Evolutionary conservation across 2,888 invertebrate species (phyloP).

Genomic region (Xestoiulus laeticollis): DNA sequence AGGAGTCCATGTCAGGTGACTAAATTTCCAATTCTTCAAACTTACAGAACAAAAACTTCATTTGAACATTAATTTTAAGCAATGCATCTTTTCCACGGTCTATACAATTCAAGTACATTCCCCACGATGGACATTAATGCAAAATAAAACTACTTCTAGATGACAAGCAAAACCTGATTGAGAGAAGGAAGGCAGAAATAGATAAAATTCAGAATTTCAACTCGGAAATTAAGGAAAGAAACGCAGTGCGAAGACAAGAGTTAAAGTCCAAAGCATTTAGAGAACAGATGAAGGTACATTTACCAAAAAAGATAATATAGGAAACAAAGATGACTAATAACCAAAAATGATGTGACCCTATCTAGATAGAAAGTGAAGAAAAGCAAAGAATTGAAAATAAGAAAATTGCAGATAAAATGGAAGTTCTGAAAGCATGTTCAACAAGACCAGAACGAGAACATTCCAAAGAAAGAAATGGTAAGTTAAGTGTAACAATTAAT

Average conservation of each 20-base stretch:
- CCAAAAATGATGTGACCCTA: background rate
- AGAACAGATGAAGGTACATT: constrained; percentile 48
- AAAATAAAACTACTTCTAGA: background rate
- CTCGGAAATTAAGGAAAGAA: constrained; percentile 34
- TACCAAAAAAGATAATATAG: background rate
- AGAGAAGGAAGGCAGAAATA: constrained; percentile 41
- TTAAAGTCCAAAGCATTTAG: background rate
- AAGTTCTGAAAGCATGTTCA: background rate
- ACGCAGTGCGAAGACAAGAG: constrained; percentile 57
- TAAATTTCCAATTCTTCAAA: background rate
- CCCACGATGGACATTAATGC: too few relatives aligned
- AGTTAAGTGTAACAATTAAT: background rate
- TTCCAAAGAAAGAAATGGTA: background rate
- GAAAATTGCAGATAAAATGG: constrained; percentile 27
- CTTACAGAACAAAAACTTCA: background rate
- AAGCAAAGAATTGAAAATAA: constrained; percentile 40
- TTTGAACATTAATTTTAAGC: too few relatives aligned
- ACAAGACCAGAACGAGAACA: background rate
- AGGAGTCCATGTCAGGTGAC: constrained; percentile 30
- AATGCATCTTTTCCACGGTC: too few relatives aligned
- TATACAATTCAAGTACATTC: background rate
- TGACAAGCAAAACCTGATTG: constrained; percentile 46
- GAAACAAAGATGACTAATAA: background rate
- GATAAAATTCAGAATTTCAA: constrained; percentile 20
- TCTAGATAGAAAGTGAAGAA: constrained; percentile 47